A percentile compares a stretch with the other conserved stretches of the same genome.
Evolutionary conservation across 2,113 vertebrate species (phyloP).

Genomic region (Hylia prasina): DNA sequence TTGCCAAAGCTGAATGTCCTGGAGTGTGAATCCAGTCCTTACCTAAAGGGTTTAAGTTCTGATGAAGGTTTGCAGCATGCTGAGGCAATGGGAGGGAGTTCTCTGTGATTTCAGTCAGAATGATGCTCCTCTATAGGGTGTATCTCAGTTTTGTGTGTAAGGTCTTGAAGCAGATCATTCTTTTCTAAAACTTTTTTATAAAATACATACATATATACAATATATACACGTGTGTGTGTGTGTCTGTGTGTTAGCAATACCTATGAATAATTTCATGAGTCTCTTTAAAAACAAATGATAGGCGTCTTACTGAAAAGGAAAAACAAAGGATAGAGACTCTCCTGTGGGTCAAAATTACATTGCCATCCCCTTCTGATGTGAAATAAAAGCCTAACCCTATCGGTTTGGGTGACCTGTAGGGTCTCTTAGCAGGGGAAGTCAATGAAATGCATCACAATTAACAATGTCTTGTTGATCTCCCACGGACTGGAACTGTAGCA

Average conservation of each 20-base stretch:
- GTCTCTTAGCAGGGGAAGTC: constrained; percentile 29
- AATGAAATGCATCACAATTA: constrained; percentile 76
- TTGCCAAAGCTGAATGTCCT: neutral
- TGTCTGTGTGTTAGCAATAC: neutral
- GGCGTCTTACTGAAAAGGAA: neutral
- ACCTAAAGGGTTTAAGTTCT: neutral
- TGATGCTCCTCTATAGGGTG: neutral
- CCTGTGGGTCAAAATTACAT: neutral
- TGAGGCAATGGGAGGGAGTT: neutral
- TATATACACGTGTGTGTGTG: neutral
- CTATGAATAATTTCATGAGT: neutral
- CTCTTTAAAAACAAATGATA: neutral
- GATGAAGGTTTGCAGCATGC: neutral
- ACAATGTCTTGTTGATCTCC: constrained; percentile 70
- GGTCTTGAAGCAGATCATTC: neutral
- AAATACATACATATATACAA: no score
- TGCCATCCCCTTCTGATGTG: constrained; percentile 26
- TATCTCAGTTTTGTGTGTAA: neutral
- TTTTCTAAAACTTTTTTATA: neutral
- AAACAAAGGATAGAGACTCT: neutral
- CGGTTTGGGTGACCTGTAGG: constrained; percentile 35
- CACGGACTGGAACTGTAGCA: constrained; percentile 63
- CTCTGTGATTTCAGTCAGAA: neutral
- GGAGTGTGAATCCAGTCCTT: neutral
- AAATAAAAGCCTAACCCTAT: constrained; percentile 23